Evolutionary conservation across 2,888 invertebrate species (phyloP).

Genomic region (Spilarctia lutea): DNA sequence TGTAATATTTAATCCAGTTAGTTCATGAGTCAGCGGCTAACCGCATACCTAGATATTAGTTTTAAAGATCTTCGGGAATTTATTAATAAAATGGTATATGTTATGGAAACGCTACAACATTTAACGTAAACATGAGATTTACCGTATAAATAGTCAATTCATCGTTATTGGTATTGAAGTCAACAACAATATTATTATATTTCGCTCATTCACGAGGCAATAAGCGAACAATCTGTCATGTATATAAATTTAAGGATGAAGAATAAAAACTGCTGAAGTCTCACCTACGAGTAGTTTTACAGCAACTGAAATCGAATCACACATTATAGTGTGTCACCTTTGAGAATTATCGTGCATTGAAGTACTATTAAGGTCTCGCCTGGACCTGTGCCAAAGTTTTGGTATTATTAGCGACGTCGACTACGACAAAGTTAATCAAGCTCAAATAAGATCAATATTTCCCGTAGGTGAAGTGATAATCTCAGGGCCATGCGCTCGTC

Average conservation of each 20-base stretch:
- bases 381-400: conserved; percentile 81
- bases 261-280: not conserved
- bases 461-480: conserved; percentile 76
- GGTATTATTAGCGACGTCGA: conserved; percentile 84
- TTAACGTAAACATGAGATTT: not conserved
- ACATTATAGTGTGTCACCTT: conserved; percentile 73
- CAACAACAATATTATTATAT: not conserved
- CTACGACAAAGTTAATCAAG: conserved; percentile 85
- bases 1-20: not conserved
- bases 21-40: not conserved
- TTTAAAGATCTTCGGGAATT: not conserved
- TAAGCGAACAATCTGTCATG: not conserved
- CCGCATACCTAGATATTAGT: not conserved
- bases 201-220: not conserved
- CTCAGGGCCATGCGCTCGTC: conserved; percentile 66
- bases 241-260: not conserved
- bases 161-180: not conserved
- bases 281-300: not conserved
- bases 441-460: conserved; percentile 86
- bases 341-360: conserved; percentile 82
- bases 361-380: conserved; percentile 84
- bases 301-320: conserved; percentile 56
- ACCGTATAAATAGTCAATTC: not conserved
- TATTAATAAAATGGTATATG: not conserved
- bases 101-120: not conserved